A percentile compares a stretch with the other conserved stretches of the same genome.
Evolutionary conservation across 2,888 invertebrate species (phyloP).

Genomic region (Deilephila elpenor): DNA sequence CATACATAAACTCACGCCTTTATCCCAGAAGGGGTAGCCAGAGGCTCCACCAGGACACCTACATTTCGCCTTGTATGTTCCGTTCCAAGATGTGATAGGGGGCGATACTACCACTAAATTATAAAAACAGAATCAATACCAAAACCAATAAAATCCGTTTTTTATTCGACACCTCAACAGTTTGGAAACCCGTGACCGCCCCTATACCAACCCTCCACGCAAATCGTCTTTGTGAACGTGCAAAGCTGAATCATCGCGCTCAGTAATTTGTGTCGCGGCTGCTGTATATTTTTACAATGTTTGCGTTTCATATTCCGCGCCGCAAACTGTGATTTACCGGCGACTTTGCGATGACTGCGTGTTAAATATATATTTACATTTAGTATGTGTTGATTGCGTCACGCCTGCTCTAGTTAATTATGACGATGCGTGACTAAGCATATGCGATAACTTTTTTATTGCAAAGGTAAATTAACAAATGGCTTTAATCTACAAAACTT

Average conservation of each 20-base stretch:
- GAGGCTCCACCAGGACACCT: too few relatives aligned
- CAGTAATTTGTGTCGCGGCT: conserved; percentile 17
- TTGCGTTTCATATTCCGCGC: background rate
- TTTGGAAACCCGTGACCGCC: background rate
- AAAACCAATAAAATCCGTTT: too few relatives aligned
- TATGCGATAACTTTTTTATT: too few relatives aligned
- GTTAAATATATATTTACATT: background rate
- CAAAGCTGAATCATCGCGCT: conserved; percentile 13
- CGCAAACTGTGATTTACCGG: background rate
- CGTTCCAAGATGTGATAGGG: too few relatives aligned
- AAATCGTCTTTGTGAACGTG: conserved; percentile 11
- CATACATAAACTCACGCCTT: too few relatives aligned
- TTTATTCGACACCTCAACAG: background rate
- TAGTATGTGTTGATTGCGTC: background rate
- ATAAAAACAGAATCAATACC: too few relatives aligned
- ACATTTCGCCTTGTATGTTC: too few relatives aligned
- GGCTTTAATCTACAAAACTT: too few relatives aligned
- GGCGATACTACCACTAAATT: too few relatives aligned
- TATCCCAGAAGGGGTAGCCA: too few relatives aligned
- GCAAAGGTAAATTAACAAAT: too few relatives aligned
- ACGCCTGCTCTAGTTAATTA: background rate
- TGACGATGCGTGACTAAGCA: background rate
- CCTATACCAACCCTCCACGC: conserved; percentile 6
- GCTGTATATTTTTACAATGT: background rate
- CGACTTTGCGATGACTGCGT: conserved; percentile 7